These are phyloP conservation scores for Parotia lawesii DNA, from an alignment of 2,113 vertebrate genomes.

Conservation along the genomic window DNA sequence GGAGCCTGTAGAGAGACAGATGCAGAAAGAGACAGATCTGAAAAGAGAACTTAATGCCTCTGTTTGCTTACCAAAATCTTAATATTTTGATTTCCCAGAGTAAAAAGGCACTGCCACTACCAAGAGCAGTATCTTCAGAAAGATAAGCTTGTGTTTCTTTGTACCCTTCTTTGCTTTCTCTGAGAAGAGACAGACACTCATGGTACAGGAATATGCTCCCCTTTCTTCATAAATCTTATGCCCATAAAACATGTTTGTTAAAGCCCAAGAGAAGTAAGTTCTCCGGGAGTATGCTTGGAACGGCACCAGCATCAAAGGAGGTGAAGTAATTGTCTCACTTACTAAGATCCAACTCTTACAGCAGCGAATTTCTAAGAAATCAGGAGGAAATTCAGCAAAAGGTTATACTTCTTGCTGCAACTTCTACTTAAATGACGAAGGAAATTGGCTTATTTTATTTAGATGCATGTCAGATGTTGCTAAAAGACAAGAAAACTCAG, in stretches of 20 bases:
- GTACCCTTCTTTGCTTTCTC: not conserved
- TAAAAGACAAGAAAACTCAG: slow-evolving; percentile 22
- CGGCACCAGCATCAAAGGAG: not conserved
- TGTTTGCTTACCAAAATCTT: not conserved
- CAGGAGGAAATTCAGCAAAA: slow-evolving; percentile 50
- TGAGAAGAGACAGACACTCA: not conserved
- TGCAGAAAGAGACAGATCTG: not conserved
- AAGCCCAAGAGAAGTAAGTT: not conserved
- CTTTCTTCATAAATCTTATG: not conserved
- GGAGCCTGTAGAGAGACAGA: not conserved
- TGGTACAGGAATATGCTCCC: not conserved
- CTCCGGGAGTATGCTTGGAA: not conserved
- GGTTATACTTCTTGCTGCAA: slow-evolving; percentile 41
- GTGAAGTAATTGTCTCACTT: not conserved
- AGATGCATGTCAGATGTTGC: slow-evolving; percentile 62
- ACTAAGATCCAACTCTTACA: not conserved
- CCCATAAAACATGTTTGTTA: not conserved
- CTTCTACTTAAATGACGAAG: slow-evolving; percentile 2
- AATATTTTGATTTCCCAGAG: not conserved
- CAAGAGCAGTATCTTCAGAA: not conserved
- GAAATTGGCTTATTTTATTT: slow-evolving; percentile 38
- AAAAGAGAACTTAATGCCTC: not conserved
- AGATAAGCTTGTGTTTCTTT: not conserved
- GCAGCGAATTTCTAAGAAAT: slow-evolving; percentile 43
- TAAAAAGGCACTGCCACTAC: not conserved